Base-by-base conservation (phyloP, 2,797 vertebrate genomes). In the Malurus splendens region DNA sequence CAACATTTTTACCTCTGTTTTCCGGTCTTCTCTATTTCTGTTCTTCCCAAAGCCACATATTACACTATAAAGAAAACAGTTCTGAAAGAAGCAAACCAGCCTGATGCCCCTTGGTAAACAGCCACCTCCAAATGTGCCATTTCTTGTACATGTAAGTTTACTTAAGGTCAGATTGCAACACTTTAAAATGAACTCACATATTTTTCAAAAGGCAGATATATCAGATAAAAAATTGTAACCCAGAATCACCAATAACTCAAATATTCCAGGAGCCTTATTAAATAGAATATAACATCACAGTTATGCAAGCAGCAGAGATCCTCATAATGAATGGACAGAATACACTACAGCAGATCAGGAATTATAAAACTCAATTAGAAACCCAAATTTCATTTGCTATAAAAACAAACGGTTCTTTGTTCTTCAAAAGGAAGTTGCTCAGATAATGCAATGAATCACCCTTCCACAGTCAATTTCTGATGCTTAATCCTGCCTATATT, bases 321-420 rank as follows among this genome's bases (percentile, higher is more conserved):
- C 71, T 78, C 62, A 73, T 73, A 95, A 91, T 32, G 86, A 88
- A 94, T 74, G 78, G 55, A n/a, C 61, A 88, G 83, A 93, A 85
- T 9, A 89, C 22, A 59, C 47, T 65, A 51, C 57, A 67, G 65
- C 70, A 80, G 70, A 86, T 87, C 73, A 89, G 71, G 80, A 94
- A 92, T 95, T 92, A 83, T 25, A 86, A 89, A 91, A 86, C 66
- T 57, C 81, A 91, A 87, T 93, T 87, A 92, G 82, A 90, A 92
- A 18, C 25, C 33, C 70, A 87, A 86, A 92, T 79, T 84, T 87
- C 79, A 89, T 93, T 83, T 95, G 76, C 79, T 90, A 73, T 89
- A 83, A 92, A 91, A 94, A 82, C 76, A 94, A 95, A 91, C 0
- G 3, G 19, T 25, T 73, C 87, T 92, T 72, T 78, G 66, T 75